Evolutionary conservation across 1,140 invertebrate genomes (phyloP).

Genomic region (Atopsyche davidsoni): DNA sequence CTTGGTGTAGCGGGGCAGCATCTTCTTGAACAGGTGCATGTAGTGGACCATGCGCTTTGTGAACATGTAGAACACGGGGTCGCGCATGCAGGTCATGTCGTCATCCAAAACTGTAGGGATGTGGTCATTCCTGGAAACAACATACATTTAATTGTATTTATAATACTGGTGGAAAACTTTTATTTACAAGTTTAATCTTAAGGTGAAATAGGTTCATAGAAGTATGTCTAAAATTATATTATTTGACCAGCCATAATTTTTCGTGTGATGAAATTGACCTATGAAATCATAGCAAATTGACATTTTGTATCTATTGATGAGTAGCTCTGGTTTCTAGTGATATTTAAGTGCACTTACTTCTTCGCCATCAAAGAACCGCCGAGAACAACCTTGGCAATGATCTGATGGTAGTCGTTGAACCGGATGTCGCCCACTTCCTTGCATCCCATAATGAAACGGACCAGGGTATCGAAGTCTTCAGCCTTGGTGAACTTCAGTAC

Average conservation of each 20-base stretch:
- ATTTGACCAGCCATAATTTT: not conserved
- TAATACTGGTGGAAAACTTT: too few relatives aligned
- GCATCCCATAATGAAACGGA: conserved; percentile 51
- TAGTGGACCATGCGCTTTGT: conserved; percentile 50
- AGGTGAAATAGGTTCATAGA: not conserved
- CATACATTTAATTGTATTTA: not conserved
- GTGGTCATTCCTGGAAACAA: conserved; percentile 39
- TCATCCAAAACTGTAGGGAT: conserved; percentile 39
- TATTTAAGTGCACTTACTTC: conserved; percentile 2
- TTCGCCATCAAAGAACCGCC: conserved; percentile 19
- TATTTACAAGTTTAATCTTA: not conserved
- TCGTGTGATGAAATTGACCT: not conserved
- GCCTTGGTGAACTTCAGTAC: conserved; percentile 50
- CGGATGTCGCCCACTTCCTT: conserved; percentile 41
- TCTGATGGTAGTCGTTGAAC: conserved; percentile 32
- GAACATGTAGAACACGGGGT: conserved; percentile 61
- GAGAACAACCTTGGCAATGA: conserved; percentile 34
- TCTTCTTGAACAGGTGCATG: conserved; percentile 46
- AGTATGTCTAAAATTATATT: not conserved
- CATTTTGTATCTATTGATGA: not conserved
- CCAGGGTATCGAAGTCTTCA: conserved; percentile 50
- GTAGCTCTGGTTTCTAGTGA: not conserved
- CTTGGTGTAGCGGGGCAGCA: conserved; percentile 52
- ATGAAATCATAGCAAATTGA: not conserved
- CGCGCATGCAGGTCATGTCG: conserved; percentile 55